Percentiles rank a stretch among this genome's conserved stretches.
phyloP scores from a whole-genome alignment of 2,113 vertebrate genomes.

The Sander vitreus region DNA sequence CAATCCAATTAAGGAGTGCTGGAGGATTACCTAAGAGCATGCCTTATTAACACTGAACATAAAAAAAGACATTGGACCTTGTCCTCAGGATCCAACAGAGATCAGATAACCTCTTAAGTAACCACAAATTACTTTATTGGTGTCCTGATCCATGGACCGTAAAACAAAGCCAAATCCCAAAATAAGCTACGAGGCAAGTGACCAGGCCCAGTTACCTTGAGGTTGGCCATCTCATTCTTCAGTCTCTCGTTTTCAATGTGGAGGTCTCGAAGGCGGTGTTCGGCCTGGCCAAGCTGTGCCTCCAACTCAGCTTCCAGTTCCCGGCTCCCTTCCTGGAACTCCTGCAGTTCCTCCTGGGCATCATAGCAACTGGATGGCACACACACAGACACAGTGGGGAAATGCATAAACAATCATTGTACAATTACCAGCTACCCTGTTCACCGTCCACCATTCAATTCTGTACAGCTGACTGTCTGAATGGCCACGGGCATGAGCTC shows the following conservation, averaged over 20 bases:
- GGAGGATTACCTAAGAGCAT: conserved; percentile 58
- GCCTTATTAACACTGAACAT: conserved; percentile 18
- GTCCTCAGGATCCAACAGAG: conserved; percentile 17
- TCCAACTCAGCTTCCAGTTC: conserved; percentile 98
- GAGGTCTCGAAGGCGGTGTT: conserved; percentile 95
- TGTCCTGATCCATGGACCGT: background rate
- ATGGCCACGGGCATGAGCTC: conserved; percentile 18
- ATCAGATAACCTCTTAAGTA: conserved; percentile 51
- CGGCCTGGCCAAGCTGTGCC: conserved; percentile 94
- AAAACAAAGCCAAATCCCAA: background rate
- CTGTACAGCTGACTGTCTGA: conserved; percentile 31
- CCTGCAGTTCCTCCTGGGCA: conserved; percentile 95
- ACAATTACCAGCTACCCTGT: conserved; percentile 6
- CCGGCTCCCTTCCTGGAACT: conserved; percentile 98
- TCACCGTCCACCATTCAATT: conserved; percentile 40
- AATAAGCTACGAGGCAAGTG: background rate
- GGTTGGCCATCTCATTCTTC: conserved; percentile 91
- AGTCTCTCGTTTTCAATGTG: conserved; percentile 96
- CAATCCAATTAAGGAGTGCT: conserved; percentile 67
- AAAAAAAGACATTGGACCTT: conserved; percentile 37
- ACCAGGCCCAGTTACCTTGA: conserved; percentile 87
- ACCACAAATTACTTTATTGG: conserved; percentile 9
- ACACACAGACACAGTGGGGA: conserved; percentile 9
- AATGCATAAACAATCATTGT: conserved; percentile 29
- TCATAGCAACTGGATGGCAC: conserved; percentile 89